Conservation (phyloP, 2,888 invertebrate genomes). For the Tenthredo scrophulariae region DNA sequence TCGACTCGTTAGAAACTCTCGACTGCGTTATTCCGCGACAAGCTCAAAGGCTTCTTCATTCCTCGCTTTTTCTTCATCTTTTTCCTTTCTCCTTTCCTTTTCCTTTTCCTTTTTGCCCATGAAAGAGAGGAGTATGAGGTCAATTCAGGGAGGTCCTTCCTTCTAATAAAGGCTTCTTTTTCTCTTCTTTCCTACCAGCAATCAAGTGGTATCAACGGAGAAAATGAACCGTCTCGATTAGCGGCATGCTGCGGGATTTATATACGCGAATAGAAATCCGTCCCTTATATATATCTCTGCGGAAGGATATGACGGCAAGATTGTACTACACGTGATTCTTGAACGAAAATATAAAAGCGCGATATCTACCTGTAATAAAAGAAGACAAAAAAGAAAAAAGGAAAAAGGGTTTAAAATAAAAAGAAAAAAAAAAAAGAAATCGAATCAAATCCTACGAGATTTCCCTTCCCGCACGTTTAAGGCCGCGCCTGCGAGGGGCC, state of each 20-base stretch:
- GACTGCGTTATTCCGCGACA: constrained; percentile 5
- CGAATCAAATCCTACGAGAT: background rate
- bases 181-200: constrained; percentile 11
- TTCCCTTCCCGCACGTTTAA: background rate
- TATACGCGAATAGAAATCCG: background rate
- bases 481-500: constrained; percentile 21
- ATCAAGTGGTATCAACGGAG: constrained; percentile 39
- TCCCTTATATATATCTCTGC: background rate
- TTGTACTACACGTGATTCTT: background rate
- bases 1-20: background rate
- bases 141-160: background rate
- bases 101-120: background rate
- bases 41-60: background rate
- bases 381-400: background rate
- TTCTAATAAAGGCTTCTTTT: background rate
- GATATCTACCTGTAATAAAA: background rate
- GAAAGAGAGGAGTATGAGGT: background rate
- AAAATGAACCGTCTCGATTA: constrained; percentile 22
- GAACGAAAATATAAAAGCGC: background rate
- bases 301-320: too few relatives aligned
- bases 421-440: background rate
- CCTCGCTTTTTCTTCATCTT: background rate
- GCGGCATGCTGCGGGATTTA: background rate
- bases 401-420: background rate
- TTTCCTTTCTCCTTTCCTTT: background rate